Conservation (phyloP, 2,113 vertebrate genomes). For the Macrotus californicus region DNA sequence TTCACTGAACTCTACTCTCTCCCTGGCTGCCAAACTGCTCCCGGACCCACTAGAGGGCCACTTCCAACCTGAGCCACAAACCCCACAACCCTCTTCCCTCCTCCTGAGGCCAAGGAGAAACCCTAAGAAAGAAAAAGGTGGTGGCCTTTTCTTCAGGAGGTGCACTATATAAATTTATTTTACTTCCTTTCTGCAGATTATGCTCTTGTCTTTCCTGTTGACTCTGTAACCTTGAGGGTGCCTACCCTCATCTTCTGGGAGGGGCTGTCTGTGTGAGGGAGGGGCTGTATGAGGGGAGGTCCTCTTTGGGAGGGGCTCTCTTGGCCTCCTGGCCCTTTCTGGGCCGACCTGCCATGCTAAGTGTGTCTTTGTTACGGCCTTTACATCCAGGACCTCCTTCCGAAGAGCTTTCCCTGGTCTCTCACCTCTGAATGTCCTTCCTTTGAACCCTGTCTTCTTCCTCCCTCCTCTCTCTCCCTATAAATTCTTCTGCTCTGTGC, state of each 20-base stretch:
- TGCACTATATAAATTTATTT: background rate
- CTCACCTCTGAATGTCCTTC: background rate
- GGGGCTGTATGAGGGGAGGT: no score
- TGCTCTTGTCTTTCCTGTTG: background rate
- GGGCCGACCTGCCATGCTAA: background rate
- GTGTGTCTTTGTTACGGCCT: background rate
- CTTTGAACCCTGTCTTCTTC: background rate
- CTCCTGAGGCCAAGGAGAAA: background rate
- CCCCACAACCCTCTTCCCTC: background rate
- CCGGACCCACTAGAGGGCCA: background rate
- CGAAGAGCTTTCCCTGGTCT: background rate
- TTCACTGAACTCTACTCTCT: background rate
- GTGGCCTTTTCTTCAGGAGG: background rate
- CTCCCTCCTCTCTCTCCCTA: background rate
- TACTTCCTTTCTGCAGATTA: background rate
- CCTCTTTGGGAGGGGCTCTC: background rate
- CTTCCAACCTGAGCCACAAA: background rate
- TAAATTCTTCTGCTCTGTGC: constrained; percentile 23
- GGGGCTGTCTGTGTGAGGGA: background rate
- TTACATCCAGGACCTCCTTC: background rate
- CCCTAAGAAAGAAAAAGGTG: background rate
- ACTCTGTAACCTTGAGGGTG: background rate
- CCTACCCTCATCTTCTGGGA: background rate
- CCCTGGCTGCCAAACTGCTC: background rate
- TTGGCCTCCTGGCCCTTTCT: background rate